Evolutionary conservation across 1,140 invertebrate species (phyloP).

Genomic region (Lepidostoma basale): DNA sequence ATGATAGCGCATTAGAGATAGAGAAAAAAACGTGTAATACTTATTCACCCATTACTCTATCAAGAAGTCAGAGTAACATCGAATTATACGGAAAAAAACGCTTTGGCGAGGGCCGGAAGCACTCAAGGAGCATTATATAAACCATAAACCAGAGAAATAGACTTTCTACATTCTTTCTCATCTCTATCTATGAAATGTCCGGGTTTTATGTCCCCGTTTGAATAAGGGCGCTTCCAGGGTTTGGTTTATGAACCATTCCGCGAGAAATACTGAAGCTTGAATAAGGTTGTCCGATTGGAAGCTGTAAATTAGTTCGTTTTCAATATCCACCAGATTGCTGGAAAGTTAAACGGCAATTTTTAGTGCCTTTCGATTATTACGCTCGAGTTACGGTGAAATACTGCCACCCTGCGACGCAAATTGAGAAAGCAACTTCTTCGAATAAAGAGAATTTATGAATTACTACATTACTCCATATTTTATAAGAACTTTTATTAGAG

Average conservation of each 20-base stretch:
- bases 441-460: too few species aligned
- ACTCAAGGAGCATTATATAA: too few species aligned
- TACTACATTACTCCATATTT: too few species aligned
- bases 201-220: conserved; percentile 7
- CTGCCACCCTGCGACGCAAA: not conserved
- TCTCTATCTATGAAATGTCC: conserved; percentile 4
- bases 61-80: too few species aligned
- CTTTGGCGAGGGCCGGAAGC: too few species aligned
- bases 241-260: conserved; percentile 13
- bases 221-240: not conserved
- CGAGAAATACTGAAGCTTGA: conserved; percentile 10
- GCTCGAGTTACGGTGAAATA: not conserved
- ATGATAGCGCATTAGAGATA: too few species aligned
- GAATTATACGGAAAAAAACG: too few species aligned
- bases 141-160: too few species aligned
- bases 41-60: too few species aligned
- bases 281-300: not conserved
- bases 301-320: conserved; percentile 22
- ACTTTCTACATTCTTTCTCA: too few species aligned
- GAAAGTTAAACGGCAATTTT: conserved; percentile 20
- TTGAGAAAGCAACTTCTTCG: not conserved
- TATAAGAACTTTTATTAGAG: too few species aligned
- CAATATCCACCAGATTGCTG: conserved; percentile 21
- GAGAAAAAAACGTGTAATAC: too few species aligned
- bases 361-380: conserved; percentile 11